phyloP scores from a whole-genome alignment of 2,888 invertebrate genomes.

The Ormia ochracea region DNA sequence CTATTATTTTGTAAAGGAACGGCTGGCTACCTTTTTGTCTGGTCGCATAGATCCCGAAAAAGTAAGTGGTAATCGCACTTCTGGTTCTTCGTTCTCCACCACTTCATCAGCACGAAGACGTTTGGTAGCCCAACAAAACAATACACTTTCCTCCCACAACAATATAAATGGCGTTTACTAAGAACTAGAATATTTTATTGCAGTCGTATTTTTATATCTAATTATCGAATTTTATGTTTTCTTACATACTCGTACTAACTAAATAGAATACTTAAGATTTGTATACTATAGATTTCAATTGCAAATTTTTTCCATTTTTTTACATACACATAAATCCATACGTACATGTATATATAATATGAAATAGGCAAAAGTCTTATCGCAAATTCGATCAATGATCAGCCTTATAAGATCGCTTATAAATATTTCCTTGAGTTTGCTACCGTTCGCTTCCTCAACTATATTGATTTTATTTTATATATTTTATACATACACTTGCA shows the following conservation, averaged over 20 bases:
- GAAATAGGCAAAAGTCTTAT: too few relatives aligned
- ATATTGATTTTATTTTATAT: neutral
- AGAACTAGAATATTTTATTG: conserved; percentile 71
- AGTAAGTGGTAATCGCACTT: conserved; percentile 75
- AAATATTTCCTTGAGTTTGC: neutral
- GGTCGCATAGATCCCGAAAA: conserved; percentile 83
- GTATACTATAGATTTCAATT: neutral
- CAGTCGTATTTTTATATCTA: conserved; percentile 72
- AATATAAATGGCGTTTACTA: conserved; percentile 77
- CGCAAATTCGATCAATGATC: neutral
- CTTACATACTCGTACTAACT: conserved; percentile 68
- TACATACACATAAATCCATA: neutral
- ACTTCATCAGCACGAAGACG: conserved; percentile 75
- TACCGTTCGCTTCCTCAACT: neutral
- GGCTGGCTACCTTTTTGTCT: conserved; percentile 81
- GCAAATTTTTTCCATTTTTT: too few relatives aligned
- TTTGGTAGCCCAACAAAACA: conserved; percentile 73
- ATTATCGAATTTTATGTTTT: conserved; percentile 72
- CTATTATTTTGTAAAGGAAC: conserved; percentile 78
- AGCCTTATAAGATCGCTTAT: neutral
- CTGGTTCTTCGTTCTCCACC: conserved; percentile 72
- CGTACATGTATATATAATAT: neutral
- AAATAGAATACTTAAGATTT: neutral
- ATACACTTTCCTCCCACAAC: conserved; percentile 72
- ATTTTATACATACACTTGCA: neutral